Conservation (phyloP, 2,888 invertebrate species). For the Diachrysia chrysitis region DNA sequence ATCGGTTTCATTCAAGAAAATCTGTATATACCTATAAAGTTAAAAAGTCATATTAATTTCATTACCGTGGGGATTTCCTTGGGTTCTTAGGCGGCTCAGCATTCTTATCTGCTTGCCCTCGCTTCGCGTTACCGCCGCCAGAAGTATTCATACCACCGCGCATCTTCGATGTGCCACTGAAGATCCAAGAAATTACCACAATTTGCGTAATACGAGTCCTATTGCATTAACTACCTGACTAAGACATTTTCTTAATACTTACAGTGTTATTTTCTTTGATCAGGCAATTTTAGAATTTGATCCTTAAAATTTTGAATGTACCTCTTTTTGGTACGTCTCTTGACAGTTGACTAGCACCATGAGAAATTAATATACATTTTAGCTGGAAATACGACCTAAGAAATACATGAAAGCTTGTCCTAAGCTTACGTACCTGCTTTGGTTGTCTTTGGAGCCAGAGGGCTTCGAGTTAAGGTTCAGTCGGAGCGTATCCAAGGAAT, state of each 20-base stretch:
- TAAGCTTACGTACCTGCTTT: conserved; percentile 60
- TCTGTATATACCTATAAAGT: too few relatives aligned
- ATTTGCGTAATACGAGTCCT: neutral
- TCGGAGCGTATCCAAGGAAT: conserved; percentile 73
- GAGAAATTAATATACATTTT: too few relatives aligned
- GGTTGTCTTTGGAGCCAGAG: conserved; percentile 60
- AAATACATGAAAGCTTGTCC: neutral
- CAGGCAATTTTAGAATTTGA: too few relatives aligned
- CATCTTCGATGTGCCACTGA: conserved; percentile 62
- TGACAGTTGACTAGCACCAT: too few relatives aligned
- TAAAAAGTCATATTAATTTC: neutral
- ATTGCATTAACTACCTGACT: too few relatives aligned
- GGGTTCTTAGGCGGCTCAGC: conserved; percentile 35
- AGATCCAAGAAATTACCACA: neutral
- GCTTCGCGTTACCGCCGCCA: conserved; percentile 15
- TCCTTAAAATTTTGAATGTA: too few relatives aligned
- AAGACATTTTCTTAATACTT: too few relatives aligned
- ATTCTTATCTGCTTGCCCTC: conserved; percentile 13
- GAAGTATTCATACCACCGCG: conserved; percentile 27
- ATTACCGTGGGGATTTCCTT: conserved; percentile 59
- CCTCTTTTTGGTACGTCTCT: too few relatives aligned
- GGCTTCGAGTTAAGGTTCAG: conserved; percentile 60
- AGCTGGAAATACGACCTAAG: neutral
- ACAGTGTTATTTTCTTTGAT: too few relatives aligned
- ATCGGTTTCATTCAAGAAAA: too few relatives aligned